A percentile compares a stretch with the other conserved stretches of the same genome.
These are phyloP conservation scores for Podargus strigoides DNA, from an alignment of 2,797 vertebrate species.

Conservation along the genomic window DNA sequence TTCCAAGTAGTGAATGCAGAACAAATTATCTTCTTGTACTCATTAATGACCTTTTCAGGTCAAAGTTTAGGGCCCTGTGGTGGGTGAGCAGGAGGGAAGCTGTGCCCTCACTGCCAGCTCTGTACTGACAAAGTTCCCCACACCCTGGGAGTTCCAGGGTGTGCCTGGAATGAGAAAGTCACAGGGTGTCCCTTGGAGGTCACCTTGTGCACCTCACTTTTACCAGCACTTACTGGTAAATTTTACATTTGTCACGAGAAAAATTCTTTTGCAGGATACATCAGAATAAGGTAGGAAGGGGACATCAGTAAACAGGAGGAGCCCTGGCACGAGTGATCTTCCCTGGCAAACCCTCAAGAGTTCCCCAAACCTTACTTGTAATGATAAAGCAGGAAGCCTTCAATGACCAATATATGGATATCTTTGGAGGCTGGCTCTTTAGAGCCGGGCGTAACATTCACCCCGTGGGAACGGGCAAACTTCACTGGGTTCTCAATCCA, in stretches of 20 bases:
- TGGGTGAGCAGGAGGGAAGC: neutral
- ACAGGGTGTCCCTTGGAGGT: too few relatives aligned
- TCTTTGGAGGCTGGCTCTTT: conserved; percentile 68
- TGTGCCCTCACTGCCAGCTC: neutral
- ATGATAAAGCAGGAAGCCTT: conserved; percentile 95
- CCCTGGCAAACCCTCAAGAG: neutral
- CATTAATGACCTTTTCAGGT: neutral
- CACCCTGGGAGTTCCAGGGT: too few relatives aligned
- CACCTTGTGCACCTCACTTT: neutral
- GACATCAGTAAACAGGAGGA: neutral
- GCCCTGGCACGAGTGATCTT: neutral
- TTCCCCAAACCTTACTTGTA: conserved; percentile 77
- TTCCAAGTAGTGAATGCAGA: neutral
- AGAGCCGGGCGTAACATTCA: conserved; percentile 66
- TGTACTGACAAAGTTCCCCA: too few relatives aligned
- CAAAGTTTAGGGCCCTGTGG: fast-evolving
- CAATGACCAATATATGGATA: conserved; percentile 87
- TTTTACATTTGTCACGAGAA: neutral
- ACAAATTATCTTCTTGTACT: neutral
- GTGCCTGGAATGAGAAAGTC: too few relatives aligned
- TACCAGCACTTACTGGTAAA: neutral
- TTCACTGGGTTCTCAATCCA: conserved; percentile 89
- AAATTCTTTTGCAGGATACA: fast-evolving
- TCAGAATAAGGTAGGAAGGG: neutral
- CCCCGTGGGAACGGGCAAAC: conserved; percentile 90